Conservation (phyloP, 2,797 vertebrate genomes). For the Ctenosaura bakeri region DNA sequence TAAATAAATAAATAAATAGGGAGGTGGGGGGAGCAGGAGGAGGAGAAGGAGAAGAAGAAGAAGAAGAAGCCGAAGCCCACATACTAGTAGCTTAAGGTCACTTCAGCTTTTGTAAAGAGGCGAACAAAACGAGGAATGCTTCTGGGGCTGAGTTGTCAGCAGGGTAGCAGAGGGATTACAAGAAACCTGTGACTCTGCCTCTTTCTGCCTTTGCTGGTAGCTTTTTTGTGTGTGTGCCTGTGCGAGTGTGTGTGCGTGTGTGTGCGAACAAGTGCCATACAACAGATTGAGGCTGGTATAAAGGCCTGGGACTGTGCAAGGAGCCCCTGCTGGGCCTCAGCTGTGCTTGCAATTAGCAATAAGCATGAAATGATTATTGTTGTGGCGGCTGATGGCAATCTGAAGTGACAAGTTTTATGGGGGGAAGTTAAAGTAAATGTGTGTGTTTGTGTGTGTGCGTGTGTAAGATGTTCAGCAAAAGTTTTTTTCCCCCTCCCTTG, state of each 20-base stretch:
- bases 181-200: constrained; percentile 99
- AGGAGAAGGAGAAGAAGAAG: no score
- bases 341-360: constrained; percentile 99
- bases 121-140: constrained; percentile 94
- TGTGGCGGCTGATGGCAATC: constrained; percentile 96
- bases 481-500: constrained; percentile 67
- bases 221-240: constrained; percentile 80
- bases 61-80: constrained; percentile 70
- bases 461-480: constrained; percentile 80
- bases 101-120: constrained; percentile 89
- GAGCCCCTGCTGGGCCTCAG: constrained; percentile 95
- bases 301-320: constrained; percentile 89
- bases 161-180: constrained; percentile 96
- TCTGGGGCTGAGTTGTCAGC: constrained; percentile 89
- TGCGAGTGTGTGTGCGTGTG: constrained; percentile 55
- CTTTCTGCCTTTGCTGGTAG: constrained; percentile 97
- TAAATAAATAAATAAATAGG: neutral
- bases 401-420: constrained; percentile 97
- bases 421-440: constrained; percentile 84
- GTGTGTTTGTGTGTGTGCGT: constrained; percentile 5
- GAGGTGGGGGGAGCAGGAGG: neutral
- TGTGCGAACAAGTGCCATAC: constrained; percentile 88
- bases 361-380: constrained; percentile 99
- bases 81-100: constrained; percentile 87
- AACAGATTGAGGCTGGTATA: constrained; percentile 90